These are phyloP conservation scores for Mystacides longicornis DNA, from an alignment of 2,888 invertebrate genomes.

Conservation along the genomic window DNA sequence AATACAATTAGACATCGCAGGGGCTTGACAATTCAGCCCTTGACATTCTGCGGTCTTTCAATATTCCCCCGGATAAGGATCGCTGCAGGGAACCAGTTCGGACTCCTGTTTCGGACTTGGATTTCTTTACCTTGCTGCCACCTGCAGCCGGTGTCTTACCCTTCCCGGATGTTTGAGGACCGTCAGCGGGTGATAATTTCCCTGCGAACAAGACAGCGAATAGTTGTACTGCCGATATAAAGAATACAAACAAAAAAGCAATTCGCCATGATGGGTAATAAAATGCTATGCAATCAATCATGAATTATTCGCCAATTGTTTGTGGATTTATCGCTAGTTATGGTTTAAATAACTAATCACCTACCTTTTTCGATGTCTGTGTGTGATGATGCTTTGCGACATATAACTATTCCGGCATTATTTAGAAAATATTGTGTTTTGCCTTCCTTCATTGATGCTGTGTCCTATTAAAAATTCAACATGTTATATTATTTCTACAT, in stretches of 20 bases:
- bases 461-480: constrained; percentile 13
- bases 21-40: constrained; percentile 39
- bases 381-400: constrained; percentile 34
- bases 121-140: constrained; percentile 44
- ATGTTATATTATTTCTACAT: background rate
- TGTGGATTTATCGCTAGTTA: too few species aligned
- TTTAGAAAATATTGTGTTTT: constrained; percentile 48
- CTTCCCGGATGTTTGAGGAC: constrained; percentile 29
- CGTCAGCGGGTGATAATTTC: constrained; percentile 19
- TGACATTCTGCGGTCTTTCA: constrained; percentile 36
- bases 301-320: too few species aligned
- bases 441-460: constrained; percentile 39
- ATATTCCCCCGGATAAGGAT: constrained; percentile 34
- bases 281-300: too few species aligned
- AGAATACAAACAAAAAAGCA: too few species aligned
- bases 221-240: background rate
- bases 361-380: constrained; percentile 26
- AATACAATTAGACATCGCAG: constrained; percentile 23
- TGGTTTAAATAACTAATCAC: too few species aligned
- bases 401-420: constrained; percentile 47
- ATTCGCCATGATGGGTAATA: too few species aligned
- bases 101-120: constrained; percentile 40
- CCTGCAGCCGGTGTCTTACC: constrained; percentile 47
- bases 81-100: constrained; percentile 43
- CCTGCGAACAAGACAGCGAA: constrained; percentile 6